These are phyloP conservation scores for Sanderia malayensis DNA, from an alignment of 30 jellyfish, hydroid and myxozoan species.

Conservation along the genomic window DNA sequence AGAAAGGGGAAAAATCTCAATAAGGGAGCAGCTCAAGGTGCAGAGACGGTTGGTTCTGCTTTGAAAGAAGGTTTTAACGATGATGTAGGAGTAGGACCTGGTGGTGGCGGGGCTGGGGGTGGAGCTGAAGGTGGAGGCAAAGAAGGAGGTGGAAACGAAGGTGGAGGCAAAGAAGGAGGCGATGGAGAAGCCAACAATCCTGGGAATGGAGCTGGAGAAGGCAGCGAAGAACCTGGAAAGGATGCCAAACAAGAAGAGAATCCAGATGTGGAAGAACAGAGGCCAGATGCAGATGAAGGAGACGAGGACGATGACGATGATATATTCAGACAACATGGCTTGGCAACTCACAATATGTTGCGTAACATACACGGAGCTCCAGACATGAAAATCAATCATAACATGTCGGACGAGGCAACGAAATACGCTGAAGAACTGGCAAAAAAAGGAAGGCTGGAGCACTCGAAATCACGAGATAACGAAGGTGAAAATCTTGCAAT, in stretches of 20 bases:
- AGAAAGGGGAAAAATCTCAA: neutral
- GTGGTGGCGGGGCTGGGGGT: constrained; percentile 3
- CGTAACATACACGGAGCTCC: constrained; percentile 86
- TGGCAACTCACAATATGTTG: constrained; percentile 67
- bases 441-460: constrained; percentile 63
- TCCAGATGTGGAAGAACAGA: neutral
- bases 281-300: neutral
- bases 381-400: constrained; percentile 53
- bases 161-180: constrained; percentile 9
- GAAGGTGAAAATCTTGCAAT: constrained; percentile 92
- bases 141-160: neutral
- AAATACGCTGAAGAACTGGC: constrained; percentile 80
- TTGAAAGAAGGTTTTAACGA: neutral
- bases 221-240: constrained; percentile 21
- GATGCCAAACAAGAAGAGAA: constrained; percentile 17
- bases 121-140: constrained; percentile 4
- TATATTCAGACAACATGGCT: neutral
- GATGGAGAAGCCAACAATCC: neutral
- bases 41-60: neutral
- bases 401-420: constrained; percentile 83
- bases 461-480: constrained; percentile 50
- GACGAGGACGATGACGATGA: constrained; percentile 32
- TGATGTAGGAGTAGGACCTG: constrained; percentile 11
- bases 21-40: neutral
- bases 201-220: constrained; percentile 14